Conservation (phyloP, 2,888 invertebrate genomes). For the Drosophila merina region DNA sequence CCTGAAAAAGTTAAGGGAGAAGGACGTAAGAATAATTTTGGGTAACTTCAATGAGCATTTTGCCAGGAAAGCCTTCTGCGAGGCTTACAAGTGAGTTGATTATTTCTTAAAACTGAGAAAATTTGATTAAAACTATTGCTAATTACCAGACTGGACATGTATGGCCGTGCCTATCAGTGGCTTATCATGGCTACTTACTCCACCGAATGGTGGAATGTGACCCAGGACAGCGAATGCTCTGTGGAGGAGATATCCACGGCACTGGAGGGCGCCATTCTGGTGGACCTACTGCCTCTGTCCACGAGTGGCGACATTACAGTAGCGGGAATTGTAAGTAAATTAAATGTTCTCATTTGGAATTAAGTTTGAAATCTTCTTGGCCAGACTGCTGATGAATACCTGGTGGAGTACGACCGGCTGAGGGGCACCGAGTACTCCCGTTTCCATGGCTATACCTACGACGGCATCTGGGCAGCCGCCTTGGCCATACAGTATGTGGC, state of each 20-base stretch:
- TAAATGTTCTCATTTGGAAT: background rate
- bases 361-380: constrained; percentile 46
- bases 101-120: background rate
- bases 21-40: constrained; percentile 96
- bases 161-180: constrained; percentile 97
- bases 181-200: constrained; percentile 95
- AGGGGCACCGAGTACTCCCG: constrained; percentile 94
- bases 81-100: constrained; percentile 88
- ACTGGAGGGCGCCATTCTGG: constrained; percentile 94
- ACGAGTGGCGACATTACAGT: constrained; percentile 94
- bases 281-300: constrained; percentile 93
- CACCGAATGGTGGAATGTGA: constrained; percentile 89
- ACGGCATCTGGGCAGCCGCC: constrained; percentile 98
- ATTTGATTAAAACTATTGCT: background rate
- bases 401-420: constrained; percentile 92
- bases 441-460: constrained; percentile 99
- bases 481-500: constrained; percentile 96
- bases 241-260: constrained; percentile 90
- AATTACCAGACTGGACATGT: constrained; percentile 89
- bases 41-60: constrained; percentile 98
- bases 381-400: constrained; percentile 95
- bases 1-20: constrained; percentile 91
- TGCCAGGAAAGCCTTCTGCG: constrained; percentile 95
- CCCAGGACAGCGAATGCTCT: constrained; percentile 87
- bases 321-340: constrained; percentile 91